Percentiles rank a stretch among this genome's conserved stretches.
Conservation (phyloP, 2,888 invertebrate species). For the Synergus umbraculus region DNA sequence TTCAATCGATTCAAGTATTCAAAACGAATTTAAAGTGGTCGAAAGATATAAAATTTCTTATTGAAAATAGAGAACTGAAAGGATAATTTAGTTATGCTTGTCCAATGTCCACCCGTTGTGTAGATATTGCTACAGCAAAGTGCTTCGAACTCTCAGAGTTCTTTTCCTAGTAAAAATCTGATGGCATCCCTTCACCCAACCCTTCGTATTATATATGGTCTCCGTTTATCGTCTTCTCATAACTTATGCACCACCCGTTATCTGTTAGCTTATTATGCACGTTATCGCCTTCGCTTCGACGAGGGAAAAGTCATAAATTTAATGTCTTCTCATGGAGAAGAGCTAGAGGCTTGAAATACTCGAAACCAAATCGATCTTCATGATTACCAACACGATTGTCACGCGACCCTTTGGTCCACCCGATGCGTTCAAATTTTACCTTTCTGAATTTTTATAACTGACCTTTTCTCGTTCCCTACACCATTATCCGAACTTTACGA, state of each 20-base stretch:
- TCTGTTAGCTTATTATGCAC: slow-evolving; percentile 65
- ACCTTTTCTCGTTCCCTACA: not conserved
- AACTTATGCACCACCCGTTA: slow-evolving; percentile 65
- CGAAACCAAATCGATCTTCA: slow-evolving; percentile 57
- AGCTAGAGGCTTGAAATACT: slow-evolving; percentile 38
- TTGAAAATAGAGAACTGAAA: not conserved
- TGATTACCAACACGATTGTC: slow-evolving; percentile 47
- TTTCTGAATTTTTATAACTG: not conserved
- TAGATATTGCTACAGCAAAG: slow-evolving; percentile 36
- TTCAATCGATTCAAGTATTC: not conserved
- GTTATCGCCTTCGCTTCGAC: slow-evolving; percentile 64
- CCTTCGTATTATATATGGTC: slow-evolving; percentile 46
- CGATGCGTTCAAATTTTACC: slow-evolving; percentile 20
- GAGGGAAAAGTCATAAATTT: slow-evolving; percentile 67
- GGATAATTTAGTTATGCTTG: not conserved
- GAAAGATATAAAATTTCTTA: not conserved
- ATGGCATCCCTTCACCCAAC: slow-evolving; percentile 51
- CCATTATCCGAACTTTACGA: not conserved
- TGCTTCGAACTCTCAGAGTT: slow-evolving; percentile 48
- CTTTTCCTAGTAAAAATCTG: slow-evolving; percentile 53
- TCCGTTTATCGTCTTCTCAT: slow-evolving; percentile 64
- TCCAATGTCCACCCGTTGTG: not conserved
- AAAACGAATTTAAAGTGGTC: not conserved
- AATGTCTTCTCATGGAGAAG: slow-evolving; percentile 56
- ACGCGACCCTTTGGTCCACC: slow-evolving; percentile 37